phyloP scores from a whole-genome alignment of 1,140 invertebrate species.

The Dendrolimus kikuchii region DNA sequence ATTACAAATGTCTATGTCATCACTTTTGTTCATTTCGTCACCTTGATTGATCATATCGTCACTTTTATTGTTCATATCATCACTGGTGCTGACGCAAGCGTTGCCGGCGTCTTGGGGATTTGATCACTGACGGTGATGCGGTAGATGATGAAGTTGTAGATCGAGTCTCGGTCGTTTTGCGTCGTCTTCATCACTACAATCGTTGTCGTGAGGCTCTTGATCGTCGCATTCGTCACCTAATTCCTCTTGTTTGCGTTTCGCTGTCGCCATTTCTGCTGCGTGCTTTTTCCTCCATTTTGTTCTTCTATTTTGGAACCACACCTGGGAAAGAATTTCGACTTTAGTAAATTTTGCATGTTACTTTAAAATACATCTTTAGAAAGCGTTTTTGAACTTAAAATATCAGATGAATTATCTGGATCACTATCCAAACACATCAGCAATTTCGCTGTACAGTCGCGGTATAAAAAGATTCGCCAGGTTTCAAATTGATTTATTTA shows the following conservation, averaged over 20 bases:
- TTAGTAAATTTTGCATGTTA: constrained; percentile 1
- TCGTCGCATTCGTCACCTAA: constrained; percentile 80
- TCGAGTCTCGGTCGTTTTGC: constrained; percentile 64
- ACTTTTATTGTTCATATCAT: not conserved
- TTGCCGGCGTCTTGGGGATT: constrained; percentile 16
- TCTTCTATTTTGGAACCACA: constrained; percentile 99
- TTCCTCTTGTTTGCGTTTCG: constrained; percentile 96
- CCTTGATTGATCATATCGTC: not conserved
- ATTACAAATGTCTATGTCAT: constrained; percentile 9
- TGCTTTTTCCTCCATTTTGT: constrained; percentile 99
- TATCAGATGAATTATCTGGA: not conserved
- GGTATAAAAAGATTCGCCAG: too few relatives aligned
- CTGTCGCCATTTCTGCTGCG: constrained; percentile 98
- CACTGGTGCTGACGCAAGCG: constrained; percentile 10
- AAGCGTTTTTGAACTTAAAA: not conserved
- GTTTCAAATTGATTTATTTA: too few relatives aligned
- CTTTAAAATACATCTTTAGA: not conserved
- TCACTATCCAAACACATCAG: not conserved
- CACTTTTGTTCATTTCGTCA: constrained; percentile 12
- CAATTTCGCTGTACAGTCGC: too few relatives aligned
- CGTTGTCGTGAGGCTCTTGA: constrained; percentile 54
- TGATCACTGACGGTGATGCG: constrained; percentile 61
- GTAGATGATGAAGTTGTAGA: constrained; percentile 43
- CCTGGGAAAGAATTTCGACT: constrained; percentile 76
- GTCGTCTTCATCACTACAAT: constrained; percentile 68